These are phyloP conservation scores for Stratiolaelaps scimitus DNA, from an alignment of 1,140 invertebrate species.

Conservation along the genomic window DNA sequence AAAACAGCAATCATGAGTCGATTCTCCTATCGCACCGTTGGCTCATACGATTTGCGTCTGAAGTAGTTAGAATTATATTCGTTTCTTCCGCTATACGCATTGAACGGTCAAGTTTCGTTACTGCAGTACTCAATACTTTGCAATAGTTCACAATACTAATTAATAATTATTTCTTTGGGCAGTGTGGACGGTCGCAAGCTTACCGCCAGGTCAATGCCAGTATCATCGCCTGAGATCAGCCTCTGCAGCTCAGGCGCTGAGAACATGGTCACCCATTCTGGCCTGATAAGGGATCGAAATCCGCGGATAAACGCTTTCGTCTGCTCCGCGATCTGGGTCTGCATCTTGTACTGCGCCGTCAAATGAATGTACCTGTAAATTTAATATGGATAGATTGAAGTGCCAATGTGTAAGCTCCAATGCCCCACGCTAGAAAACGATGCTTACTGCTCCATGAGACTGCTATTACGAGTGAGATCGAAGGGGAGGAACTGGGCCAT, in stretches of 20 bases:
- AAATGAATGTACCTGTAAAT: slow-evolving; percentile 93
- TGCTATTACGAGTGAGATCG: too few relatives aligned
- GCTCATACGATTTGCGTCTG: too few relatives aligned
- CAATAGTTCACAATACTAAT: neutral
- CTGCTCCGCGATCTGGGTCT: slow-evolving; percentile 90
- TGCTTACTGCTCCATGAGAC: too few relatives aligned
- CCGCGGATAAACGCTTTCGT: slow-evolving; percentile 89
- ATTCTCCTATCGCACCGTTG: too few relatives aligned
- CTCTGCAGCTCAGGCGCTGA: slow-evolving; percentile 86
- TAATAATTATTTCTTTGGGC: neutral
- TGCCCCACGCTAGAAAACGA: neutral
- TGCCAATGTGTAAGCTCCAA: neutral
- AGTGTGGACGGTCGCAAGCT: neutral
- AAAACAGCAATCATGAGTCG: too few relatives aligned
- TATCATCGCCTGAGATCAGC: slow-evolving; percentile 79
- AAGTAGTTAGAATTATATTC: too few relatives aligned
- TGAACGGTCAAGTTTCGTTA: too few relatives aligned
- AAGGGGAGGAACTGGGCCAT: too few relatives aligned
- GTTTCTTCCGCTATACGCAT: too few relatives aligned
- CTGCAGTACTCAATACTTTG: too few relatives aligned
- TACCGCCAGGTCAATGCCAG: slow-evolving; percentile 64
- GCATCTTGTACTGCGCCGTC: slow-evolving; percentile 97
- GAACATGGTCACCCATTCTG: slow-evolving; percentile 87
- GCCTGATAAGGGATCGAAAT: slow-evolving; percentile 85
- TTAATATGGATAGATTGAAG: slow-evolving; percentile 47